Base-by-base conservation (phyloP, 1,140 invertebrate species). In the Drosophila trapezifrons region DNA sequence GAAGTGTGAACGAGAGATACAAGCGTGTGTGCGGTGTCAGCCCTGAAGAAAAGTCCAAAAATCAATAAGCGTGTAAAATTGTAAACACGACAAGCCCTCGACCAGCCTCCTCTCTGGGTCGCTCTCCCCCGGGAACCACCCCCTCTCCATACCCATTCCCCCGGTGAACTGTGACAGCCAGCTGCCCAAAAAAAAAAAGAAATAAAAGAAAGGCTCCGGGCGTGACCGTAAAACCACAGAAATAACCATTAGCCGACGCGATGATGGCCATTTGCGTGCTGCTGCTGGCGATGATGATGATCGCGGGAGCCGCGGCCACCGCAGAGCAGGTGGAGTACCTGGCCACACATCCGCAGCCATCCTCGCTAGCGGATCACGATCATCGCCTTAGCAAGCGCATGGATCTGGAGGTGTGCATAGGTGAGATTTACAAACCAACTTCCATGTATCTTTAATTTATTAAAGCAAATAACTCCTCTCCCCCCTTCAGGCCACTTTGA, bases 401-500 rank as follows among this genome's bases (percentile, higher is more conserved):
- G 90, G 91, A 91, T 60, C 72, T 92, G 57, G 91, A 91, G 22
- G 58, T 74, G 2, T 92, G 91, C 69, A 80, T 91, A 72, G 91
- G 91, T 22, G 22, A 22, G 22, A n/a, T n/a, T n/a, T n/a, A n/a
- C n/a, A n/a, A n/a, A n/a, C n/a, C n/a, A n/a, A n/a, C n/a, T n/a
- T n/a, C n/a, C n/a, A n/a, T n/a, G n/a, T n/a, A n/a, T n/a, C n/a
- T 52, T 52, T 20, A 13, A 13, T 6, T 15, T 52, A 12, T n/a
- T 35, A 12, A 29, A 4, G 3, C 7, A 18, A 29, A 51, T 2
- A 0, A 8, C 8, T 27, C 8, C 7, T 27, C 27, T 8, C 22
- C n/a, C 22, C 29, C 29, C n/a, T n/a, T n/a, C 8, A 92, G 94
- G 96, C 18, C 96, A 96, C 91, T 98, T 98, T 92, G 96, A 97